Base-by-base conservation (phyloP, 1,140 invertebrate genomes). In the Nasonia giraulti region DNA sequence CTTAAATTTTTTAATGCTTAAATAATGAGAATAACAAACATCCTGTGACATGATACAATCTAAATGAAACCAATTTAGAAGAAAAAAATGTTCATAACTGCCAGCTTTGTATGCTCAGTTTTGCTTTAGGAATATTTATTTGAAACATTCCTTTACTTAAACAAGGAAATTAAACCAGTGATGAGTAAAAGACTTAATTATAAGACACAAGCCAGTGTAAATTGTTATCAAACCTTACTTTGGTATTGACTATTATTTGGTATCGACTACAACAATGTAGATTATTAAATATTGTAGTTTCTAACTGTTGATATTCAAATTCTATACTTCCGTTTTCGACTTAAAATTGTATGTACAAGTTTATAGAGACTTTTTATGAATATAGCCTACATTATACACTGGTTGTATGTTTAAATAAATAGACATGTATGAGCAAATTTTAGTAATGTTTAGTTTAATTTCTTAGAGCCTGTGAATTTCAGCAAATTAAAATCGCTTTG, bases 331-430 rank as follows among this genome's bases (percentile, higher is more conserved):
- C 66, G 14, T 74, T 77, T 77, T 27, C 2, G 14, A 44, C 17
- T 66, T 83, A 23, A 77, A 83, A 80, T 69, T 80, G 4, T 37
- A 37, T 37, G 66, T 80, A 80, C 66, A 68, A 83, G 33, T 77
- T 83, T 82, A 81, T 68, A 68, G 31, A 81, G 50, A 31, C 27
- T 74, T 76, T 83, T 44, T 77, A 69, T 73, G n/a, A 40, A 77
- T 71, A 62, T 79, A 77, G 7, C 23, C 68, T 27, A 82, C 14
- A 80, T 10, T 82, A 62, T 75, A 73, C 31, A 73, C 40, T 78
- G 68, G 62, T 82, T 82, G 75, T 69, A 85, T 82, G 71, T 82
- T 85, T 82, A 44, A 85, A 82, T 81, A 85, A 62, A 85, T 78
- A 33, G 37, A 50, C 68, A 8, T 50, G 47, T 0, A 80, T 37